Evolutionary conservation across 2,113 vertebrate genomes (phyloP), one percentile per base, ranked within the genome.

Genomic region (Callospermophilus lateralis): DNA sequence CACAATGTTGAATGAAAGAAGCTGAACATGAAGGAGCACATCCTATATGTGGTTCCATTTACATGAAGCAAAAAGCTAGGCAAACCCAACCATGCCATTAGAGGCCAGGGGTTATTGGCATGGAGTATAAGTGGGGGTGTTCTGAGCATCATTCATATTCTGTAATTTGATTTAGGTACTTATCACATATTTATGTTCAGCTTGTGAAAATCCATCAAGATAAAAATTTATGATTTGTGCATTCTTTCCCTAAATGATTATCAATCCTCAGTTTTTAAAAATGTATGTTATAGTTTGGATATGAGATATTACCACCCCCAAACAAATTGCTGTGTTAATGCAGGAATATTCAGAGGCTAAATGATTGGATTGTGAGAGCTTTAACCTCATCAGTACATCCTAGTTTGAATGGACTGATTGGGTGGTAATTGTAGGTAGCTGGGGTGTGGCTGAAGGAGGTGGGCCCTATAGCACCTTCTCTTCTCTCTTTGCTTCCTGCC

Each of bases 21-120:
- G 34, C 13, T 30, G 51, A 48, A 17, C 6, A 16, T 9, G 7
- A 16, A 78, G 37, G 78, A 22, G 17, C 24, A 7, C 24, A 17
- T 28, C 5, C 5, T 24, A 6, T 22, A 34, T 37, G 70, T 0
- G 2, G 3, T 10, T 17, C 1, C 42, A 1, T 9, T n/a, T 34
- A 42, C 8, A 22, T 2, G 1, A 4, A 30, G 53, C 3, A 2
- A 26, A 63, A 70, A 63, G 6, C 1, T 0, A 4, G 0, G 48
- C 20, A 15, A n/a, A 7, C 22, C 13, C 3, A 20, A 51, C 37
- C 3, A 8, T 2, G 42, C 39, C 2, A 4, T 61, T 30, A 30
- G 15, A 61, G 28, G n/a, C 3, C 3, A 4, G 58, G 34, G 28
- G 65, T 2, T 9, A 8, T 5, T 6, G 61, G 22, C 13, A 1